Evolutionary conservation across 2,113 vertebrate genomes (phyloP).

Genomic region (Tor tambroides): DNA sequence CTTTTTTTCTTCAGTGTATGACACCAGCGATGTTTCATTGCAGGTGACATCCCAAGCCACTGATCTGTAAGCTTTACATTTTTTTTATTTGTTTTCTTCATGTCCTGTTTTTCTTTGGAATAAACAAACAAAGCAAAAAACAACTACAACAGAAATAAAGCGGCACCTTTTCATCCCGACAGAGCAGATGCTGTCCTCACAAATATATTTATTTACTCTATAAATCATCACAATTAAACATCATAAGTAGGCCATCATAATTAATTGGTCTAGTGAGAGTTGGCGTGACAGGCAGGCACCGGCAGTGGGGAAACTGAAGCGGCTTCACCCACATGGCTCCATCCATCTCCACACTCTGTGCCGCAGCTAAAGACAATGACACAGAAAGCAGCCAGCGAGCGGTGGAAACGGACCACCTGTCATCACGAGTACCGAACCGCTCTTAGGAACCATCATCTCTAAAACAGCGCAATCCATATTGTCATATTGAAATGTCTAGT

Average conservation of each 20-base stretch:
- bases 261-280: slow-evolving; percentile 80
- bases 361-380: slow-evolving; percentile 45
- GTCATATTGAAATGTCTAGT: slow-evolving; percentile 1
- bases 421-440: background rate
- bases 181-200: slow-evolving; percentile 63
- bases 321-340: slow-evolving; percentile 60
- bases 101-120: slow-evolving; percentile 43
- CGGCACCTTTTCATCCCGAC: slow-evolving; percentile 42
- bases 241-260: slow-evolving; percentile 84
- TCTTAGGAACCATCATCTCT: slow-evolving; percentile 25
- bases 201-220: slow-evolving; percentile 79
- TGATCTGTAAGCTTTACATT: background rate
- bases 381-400: background rate
- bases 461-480: slow-evolving; percentile 36
- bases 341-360: slow-evolving; percentile 54
- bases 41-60: slow-evolving; percentile 44
- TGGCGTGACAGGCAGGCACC: slow-evolving; percentile 75
- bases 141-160: slow-evolving; percentile 28
- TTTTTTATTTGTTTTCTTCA: background rate
- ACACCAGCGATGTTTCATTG: slow-evolving; percentile 50
- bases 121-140: slow-evolving; percentile 48
- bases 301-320: slow-evolving; percentile 60
- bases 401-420: slow-evolving; percentile 30
- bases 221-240: slow-evolving; percentile 83
- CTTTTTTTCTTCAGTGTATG: slow-evolving; percentile 73